phyloP scores from a whole-genome alignment of 2,113 vertebrate genomes.

The Microtus richardsoni region DNA sequence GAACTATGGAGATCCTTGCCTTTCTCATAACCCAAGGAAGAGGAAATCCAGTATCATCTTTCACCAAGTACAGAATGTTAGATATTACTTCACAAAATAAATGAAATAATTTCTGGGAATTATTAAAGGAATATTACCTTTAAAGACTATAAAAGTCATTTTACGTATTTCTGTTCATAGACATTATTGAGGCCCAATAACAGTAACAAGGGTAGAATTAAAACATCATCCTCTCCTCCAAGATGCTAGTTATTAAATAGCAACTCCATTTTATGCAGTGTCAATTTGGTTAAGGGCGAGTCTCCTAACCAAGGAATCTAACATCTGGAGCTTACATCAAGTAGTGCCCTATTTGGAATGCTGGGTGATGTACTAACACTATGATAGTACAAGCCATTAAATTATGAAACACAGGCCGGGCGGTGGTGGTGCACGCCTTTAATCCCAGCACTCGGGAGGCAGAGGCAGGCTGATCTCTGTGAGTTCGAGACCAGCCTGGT shows the following conservation, averaged over 20 bases:
- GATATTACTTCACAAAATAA: conserved; percentile 31
- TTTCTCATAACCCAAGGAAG: conserved; percentile 46
- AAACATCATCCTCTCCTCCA: not conserved
- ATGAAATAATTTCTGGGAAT: not conserved
- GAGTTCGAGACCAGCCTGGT: no score
- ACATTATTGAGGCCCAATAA: not conserved
- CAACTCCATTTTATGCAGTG: not conserved
- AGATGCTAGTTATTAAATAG: conserved; percentile 15
- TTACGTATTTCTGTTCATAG: not conserved
- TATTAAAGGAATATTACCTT: not conserved
- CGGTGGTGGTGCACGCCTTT: no score
- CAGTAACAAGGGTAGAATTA: not conserved
- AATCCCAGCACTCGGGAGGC: no score
- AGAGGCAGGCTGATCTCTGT: no score
- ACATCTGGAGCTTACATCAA: not conserved
- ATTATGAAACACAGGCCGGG: conserved; percentile 3
- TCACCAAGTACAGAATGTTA: not conserved
- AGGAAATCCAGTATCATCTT: not conserved
- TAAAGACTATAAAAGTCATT: conserved; percentile 6
- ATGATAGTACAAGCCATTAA: not conserved
- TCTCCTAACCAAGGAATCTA: conserved; percentile 61
- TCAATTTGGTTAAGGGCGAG: not conserved
- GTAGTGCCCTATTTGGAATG: not conserved
- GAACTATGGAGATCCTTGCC: conserved; percentile 24
- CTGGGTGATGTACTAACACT: not conserved